phyloP scores from a whole-genome alignment of 2,113 vertebrate genomes.

The Sterrhoptilus dennistouni region DNA sequence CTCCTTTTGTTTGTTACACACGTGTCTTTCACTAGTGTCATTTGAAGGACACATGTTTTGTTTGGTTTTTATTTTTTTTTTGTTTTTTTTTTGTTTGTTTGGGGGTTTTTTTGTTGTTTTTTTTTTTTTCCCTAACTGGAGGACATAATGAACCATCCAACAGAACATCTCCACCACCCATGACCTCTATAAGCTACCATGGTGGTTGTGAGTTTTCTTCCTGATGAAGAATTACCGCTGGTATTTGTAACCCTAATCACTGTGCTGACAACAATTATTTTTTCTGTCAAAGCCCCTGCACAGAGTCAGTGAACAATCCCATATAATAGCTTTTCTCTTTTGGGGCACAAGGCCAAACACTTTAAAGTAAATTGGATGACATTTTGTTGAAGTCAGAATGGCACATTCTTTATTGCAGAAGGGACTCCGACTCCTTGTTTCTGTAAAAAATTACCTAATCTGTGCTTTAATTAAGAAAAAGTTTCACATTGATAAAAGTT shows the following conservation, averaged over 20 bases:
- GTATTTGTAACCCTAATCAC: not conserved
- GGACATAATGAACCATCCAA: not conserved
- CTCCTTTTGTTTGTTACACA: conserved; percentile 3
- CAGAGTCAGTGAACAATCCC: not conserved
- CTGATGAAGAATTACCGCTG: not conserved
- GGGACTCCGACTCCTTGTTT: not conserved
- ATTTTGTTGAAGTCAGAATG: not conserved
- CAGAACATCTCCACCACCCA: not conserved
- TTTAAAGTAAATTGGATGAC: not conserved
- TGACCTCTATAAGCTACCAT: not conserved
- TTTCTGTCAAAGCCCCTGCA: not conserved
- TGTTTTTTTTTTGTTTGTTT: too few species aligned
- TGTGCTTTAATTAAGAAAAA: not conserved
- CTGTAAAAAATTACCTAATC: not conserved
- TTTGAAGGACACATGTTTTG: not conserved
- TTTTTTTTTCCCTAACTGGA: not conserved
- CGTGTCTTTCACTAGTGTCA: not conserved
- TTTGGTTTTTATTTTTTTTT: too few species aligned
- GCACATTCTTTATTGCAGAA: not conserved
- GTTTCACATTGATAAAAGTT: not conserved
- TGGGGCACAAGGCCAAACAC: not conserved
- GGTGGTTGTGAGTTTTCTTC: not conserved
- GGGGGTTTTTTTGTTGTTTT: too few species aligned
- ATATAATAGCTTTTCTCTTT: not conserved
- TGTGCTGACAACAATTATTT: not conserved